These are phyloP conservation scores for Eleginops maclovinus DNA, from an alignment of 2,113 vertebrate species.

Conservation along the genomic window DNA sequence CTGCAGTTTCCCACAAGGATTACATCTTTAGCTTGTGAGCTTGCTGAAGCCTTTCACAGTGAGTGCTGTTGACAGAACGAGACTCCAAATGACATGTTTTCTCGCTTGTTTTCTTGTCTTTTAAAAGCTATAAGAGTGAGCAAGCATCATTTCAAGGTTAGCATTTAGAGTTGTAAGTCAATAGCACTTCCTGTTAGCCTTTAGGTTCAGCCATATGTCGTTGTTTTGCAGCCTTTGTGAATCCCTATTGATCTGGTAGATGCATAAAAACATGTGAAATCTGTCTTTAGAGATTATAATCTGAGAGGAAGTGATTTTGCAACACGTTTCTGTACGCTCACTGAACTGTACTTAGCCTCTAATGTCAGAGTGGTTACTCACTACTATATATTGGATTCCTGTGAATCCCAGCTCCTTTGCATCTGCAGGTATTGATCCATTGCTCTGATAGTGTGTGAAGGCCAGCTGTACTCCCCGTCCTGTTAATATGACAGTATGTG, in stretches of 20 bases:
- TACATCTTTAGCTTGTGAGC: constrained; percentile 33
- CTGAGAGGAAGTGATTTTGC: background rate
- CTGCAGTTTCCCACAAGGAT: constrained; percentile 45
- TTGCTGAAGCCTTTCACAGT: background rate
- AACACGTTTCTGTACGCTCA: background rate
- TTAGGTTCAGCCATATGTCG: background rate
- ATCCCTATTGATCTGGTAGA: background rate
- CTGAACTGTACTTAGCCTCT: no score
- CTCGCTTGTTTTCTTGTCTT: background rate
- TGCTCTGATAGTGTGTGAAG: background rate
- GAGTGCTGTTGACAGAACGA: background rate
- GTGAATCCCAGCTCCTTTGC: no score
- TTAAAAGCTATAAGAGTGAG: background rate
- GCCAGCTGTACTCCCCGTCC: background rate
- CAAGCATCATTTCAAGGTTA: background rate
- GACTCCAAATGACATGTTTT: background rate
- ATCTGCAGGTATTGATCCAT: background rate
- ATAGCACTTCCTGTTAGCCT: background rate
- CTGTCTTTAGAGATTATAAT: background rate
- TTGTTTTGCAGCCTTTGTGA: background rate
- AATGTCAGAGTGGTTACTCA: no score
- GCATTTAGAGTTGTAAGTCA: background rate
- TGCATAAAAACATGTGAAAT: background rate
- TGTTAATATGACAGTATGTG: background rate
- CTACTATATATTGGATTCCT: background rate